phyloP scores from a whole-genome alignment of 2,888 invertebrate genomes.

The Hypomecis atomaria region DNA sequence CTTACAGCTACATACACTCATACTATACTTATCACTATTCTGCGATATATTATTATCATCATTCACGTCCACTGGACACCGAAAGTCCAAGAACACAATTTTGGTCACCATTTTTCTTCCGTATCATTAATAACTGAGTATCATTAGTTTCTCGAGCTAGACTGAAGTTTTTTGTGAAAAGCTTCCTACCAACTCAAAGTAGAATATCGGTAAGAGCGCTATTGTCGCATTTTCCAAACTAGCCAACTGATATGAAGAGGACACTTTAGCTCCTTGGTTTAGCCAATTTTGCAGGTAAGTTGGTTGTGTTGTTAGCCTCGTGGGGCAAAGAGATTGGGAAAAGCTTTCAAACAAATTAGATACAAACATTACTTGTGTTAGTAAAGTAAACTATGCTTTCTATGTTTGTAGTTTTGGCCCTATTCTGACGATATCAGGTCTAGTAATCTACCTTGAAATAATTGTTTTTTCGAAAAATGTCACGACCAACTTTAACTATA shows the following conservation, averaged over 20 bases:
- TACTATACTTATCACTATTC: no score
- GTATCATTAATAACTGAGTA: constrained; percentile 30
- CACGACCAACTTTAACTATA: no score
- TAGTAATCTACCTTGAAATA: no score
- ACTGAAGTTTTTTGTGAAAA: constrained; percentile 5
- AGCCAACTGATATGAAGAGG: neutral
- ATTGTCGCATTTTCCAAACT: neutral
- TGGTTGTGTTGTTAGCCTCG: constrained; percentile 1
- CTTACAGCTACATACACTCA: no score
- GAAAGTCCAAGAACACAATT: constrained; percentile 18
- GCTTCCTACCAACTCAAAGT: neutral
- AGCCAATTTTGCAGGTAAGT: neutral
- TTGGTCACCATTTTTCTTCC: constrained; percentile 27
- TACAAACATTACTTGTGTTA: neutral
- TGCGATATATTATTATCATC: constrained; percentile 1
- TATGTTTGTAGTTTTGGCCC: neutral
- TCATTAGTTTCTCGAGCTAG: constrained; percentile 29
- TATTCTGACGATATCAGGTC: no score
- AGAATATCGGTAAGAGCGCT: neutral
- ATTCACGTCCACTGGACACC: constrained; percentile 3
- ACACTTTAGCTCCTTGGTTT: neutral
- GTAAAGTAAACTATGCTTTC: neutral
- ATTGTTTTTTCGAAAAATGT: no score
- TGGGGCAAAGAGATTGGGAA: constrained; percentile 9
- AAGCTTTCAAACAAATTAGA: constrained; percentile 25